phyloP scores from a whole-genome alignment of 2,113 vertebrate species.

The Gracilinanus agilis region DNA sequence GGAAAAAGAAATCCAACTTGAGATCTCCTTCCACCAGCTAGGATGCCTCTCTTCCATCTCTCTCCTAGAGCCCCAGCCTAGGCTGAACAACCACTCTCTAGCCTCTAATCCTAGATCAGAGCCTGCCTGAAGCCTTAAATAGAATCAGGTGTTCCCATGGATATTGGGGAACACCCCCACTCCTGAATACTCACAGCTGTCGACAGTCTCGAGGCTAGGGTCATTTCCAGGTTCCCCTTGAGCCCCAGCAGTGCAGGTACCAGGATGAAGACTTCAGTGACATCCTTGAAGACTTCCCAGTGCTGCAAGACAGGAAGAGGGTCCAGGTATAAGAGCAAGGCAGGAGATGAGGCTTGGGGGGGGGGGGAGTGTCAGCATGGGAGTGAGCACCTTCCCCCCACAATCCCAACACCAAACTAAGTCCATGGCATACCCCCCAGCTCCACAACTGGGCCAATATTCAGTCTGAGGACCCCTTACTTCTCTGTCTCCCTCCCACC shows the following conservation, averaged over 20 bases:
- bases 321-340: conserved; percentile 6
- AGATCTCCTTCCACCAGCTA: conserved; percentile 59
- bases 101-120: background rate
- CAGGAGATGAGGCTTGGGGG: conserved; percentile 3
- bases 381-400: background rate
- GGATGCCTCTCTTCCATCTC: background rate
- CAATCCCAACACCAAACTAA: conserved; percentile 23
- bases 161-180: accelerated
- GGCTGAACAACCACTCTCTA: background rate
- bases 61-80: background rate
- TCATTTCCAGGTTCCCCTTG: conserved; percentile 99
- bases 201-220: conserved; percentile 96
- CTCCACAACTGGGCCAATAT: background rate
- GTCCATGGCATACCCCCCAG: background rate
- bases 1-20: conserved; percentile 46
- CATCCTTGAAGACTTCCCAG: conserved; percentile 96
- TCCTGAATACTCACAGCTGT: conserved; percentile 92
- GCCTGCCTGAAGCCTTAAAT: background rate
- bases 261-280: conserved; percentile 98
- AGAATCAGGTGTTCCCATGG: background rate
- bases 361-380: conserved; percentile 54
- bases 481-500: background rate
- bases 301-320: conserved; percentile 86
- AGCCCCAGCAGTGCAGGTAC: conserved; percentile 97
- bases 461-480: background rate